Base-by-base conservation (phyloP, 2,113 vertebrate species). In the Chauna torquata region DNA sequence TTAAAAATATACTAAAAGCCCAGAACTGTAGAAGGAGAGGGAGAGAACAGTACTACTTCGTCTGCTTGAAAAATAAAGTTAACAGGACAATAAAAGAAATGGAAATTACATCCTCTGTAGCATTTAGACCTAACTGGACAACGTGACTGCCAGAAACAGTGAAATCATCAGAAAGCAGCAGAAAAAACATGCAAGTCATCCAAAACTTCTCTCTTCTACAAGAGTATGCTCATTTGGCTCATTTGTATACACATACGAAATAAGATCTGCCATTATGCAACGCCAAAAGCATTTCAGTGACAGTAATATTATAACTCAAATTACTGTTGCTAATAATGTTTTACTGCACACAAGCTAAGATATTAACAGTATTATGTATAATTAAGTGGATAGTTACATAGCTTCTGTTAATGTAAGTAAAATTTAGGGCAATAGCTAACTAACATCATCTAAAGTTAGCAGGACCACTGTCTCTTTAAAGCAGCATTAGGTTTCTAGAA, bases 201-300 rank as follows among this genome's bases (percentile, higher is more conserved):
- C 36, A 61, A 84, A 86, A 66, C 34, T 20, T 58, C 28, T 30
- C 54, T 78, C 42, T n/a, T 58, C 45, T 66, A 75, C 38, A 36
- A 58, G 11, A 76, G 59, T 4, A 55, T 0, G 1, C 23, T 8
- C 6, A 68, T 58, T 77, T 49, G 11, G 1, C 23, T 8, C 6
- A 68, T 58, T 77, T 49, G 11, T 34, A 59, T 1, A 40, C 9
- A 23, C 27, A 54, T 36, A 40, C 4, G 47, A 28, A 44, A 82
- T 47, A 47, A 27, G 6, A 70, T 11, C 49, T 1, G 4, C 23
- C 17, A 20, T 44, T 66, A 20, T 8, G 7, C 16, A 57, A 70
- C 34, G 23, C 16, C 13, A 84, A 66, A 89, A 16, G 34, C 14
- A 62, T 13, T 40, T 55, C 34, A 54, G 3, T 34, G 8, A 49